These are phyloP conservation scores for Hydropotes inermis DNA, from an alignment of 2,113 vertebrate genomes.

Conservation along the genomic window DNA sequence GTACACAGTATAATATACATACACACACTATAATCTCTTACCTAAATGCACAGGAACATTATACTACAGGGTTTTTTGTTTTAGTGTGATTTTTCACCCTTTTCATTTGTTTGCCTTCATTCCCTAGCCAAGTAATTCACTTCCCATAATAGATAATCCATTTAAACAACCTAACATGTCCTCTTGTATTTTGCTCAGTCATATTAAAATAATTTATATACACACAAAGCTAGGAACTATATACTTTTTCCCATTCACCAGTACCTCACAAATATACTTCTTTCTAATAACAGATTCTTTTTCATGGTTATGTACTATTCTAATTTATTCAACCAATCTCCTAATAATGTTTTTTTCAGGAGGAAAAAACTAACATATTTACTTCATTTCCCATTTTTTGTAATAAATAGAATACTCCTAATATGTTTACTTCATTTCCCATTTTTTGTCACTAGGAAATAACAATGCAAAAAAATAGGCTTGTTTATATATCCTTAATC, in stretches of 20 bases:
- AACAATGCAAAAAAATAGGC: background rate
- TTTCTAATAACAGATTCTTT: constrained; percentile 3
- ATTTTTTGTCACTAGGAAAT: background rate
- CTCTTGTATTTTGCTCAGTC: background rate
- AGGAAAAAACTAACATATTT: background rate
- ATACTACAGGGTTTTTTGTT: background rate
- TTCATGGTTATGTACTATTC: background rate
- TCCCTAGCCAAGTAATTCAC: background rate
- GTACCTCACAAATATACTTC: background rate
- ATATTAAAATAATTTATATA: background rate
- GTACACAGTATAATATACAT: background rate
- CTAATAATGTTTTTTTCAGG: background rate
- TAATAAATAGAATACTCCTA: background rate
- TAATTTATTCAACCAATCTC: background rate
- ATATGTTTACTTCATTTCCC: background rate
- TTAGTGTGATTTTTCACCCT: background rate
- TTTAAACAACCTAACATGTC: background rate
- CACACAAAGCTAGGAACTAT: background rate
- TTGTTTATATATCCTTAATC: background rate
- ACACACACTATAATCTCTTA: background rate
- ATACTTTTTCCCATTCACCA: background rate
- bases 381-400: background rate
- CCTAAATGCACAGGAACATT: background rate
- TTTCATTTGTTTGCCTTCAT: constrained; percentile 8
- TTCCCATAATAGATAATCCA: background rate